Conservation (phyloP, 1,140 invertebrate genomes). For the Ylistrum balloti region DNA sequence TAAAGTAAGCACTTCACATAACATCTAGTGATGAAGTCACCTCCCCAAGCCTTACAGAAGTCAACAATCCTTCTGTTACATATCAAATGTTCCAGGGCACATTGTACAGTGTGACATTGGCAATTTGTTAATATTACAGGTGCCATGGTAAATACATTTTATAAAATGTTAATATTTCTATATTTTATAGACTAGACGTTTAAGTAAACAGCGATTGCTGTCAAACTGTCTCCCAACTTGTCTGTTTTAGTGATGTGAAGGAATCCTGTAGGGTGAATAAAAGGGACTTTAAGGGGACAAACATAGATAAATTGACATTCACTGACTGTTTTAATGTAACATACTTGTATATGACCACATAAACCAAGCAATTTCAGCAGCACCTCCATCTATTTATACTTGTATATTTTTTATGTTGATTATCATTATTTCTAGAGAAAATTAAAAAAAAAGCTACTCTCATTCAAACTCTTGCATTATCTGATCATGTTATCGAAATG, state of each 20-base stretch:
- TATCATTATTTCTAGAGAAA: neutral
- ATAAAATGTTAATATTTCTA: conserved; percentile 36
- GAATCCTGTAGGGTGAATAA: neutral
- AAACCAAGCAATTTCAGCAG: conserved; percentile 27
- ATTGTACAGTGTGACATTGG: neutral
- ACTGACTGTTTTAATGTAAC: neutral
- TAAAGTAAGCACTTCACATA: neutral
- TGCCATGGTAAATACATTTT: conserved; percentile 39
- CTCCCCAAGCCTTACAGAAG: neutral
- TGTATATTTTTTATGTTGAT: neutral
- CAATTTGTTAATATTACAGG: neutral
- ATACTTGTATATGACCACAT: neutral
- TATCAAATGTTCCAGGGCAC: neutral
- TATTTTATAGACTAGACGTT: conserved; percentile 18
- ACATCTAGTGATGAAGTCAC: neutral
- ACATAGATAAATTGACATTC: neutral
- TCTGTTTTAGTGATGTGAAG: neutral
- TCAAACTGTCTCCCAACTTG: neutral
- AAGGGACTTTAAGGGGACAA: neutral
- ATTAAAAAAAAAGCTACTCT: neutral
- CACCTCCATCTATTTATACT: neutral
- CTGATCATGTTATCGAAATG: neutral
- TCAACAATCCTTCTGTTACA: neutral
- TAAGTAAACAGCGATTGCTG: neutral
- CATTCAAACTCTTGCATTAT: neutral